Evolutionary conservation across 2,797 vertebrate species (phyloP).

Genomic region (Macropus fuliginosus): DNA sequence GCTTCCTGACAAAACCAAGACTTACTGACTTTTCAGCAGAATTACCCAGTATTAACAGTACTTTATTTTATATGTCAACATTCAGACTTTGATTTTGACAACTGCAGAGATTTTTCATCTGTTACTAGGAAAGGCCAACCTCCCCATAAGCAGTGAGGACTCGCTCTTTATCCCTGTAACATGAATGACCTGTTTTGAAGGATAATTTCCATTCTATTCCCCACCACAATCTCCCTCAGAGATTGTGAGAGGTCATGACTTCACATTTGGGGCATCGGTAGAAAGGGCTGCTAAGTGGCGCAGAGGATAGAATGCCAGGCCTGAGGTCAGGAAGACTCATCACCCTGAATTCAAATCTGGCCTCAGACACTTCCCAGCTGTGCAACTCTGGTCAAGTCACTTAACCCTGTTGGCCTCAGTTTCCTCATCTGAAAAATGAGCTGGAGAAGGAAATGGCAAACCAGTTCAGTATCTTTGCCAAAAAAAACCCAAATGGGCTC

Average conservation of each 20-base stretch:
- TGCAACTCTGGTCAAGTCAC: neutral
- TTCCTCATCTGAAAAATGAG: neutral
- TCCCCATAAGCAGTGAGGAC: neutral
- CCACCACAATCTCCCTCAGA: neutral
- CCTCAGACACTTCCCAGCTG: neutral
- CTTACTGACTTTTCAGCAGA: neutral
- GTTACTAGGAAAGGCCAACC: neutral
- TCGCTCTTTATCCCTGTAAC: neutral
- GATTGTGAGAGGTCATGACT: neutral
- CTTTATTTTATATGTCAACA: neutral
- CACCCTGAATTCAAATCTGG: neutral
- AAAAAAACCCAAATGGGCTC: neutral
- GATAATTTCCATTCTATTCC: neutral
- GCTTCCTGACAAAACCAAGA: neutral
- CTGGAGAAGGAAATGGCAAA: neutral
- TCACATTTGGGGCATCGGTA: neutral
- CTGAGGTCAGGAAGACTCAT: neutral
- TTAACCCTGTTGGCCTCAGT: neutral
- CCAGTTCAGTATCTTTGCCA: neutral
- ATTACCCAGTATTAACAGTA: neutral
- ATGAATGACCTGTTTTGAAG: accelerated
- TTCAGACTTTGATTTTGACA: neutral
- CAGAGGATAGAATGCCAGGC: neutral
- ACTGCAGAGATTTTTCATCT: neutral
- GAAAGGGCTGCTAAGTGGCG: neutral